A percentile compares a stretch with the other conserved stretches of the same genome.
Evolutionary conservation across 37 sponge, comb jelly and placozoan species (phyloP).

Genomic region (Geodia barretti): DNA sequence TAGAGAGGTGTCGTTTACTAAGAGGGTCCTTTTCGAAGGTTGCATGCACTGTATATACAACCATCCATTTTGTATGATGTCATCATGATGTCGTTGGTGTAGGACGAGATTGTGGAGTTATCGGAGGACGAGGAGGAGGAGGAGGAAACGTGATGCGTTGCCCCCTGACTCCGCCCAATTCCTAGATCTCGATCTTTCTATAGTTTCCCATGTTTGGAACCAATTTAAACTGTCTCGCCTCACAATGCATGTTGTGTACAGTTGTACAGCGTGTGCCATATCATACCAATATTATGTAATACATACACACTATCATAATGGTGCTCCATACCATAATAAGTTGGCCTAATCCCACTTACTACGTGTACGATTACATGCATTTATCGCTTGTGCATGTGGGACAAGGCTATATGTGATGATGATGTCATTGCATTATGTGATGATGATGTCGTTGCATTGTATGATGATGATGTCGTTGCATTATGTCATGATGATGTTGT

Average conservation of each 20-base stretch:
- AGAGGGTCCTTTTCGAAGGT: too few species aligned
- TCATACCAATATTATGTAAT: background rate
- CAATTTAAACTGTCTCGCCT: background rate
- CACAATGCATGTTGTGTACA: constrained; percentile 64
- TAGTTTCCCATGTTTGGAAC: background rate
- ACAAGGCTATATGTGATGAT: background rate
- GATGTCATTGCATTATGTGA: background rate
- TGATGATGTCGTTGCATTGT: background rate
- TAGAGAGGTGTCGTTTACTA: too few species aligned
- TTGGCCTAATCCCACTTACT: background rate
- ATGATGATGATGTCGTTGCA: background rate
- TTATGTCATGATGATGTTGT: too few species aligned
- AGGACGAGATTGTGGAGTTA: background rate
- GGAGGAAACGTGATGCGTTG: background rate
- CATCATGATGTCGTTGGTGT: too few species aligned
- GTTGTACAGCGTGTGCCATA: background rate
- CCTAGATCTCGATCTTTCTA: background rate
- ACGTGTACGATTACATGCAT: background rate
- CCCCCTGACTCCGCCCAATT: background rate
- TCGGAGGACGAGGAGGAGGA: background rate
- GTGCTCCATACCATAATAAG: too few species aligned
- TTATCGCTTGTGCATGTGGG: background rate
- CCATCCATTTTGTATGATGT: too few species aligned
- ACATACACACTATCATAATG: background rate
- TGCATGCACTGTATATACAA: too few species aligned